These are phyloP conservation scores for Pagrus major DNA, from an alignment of 2,113 vertebrate genomes.

Conservation along the genomic window DNA sequence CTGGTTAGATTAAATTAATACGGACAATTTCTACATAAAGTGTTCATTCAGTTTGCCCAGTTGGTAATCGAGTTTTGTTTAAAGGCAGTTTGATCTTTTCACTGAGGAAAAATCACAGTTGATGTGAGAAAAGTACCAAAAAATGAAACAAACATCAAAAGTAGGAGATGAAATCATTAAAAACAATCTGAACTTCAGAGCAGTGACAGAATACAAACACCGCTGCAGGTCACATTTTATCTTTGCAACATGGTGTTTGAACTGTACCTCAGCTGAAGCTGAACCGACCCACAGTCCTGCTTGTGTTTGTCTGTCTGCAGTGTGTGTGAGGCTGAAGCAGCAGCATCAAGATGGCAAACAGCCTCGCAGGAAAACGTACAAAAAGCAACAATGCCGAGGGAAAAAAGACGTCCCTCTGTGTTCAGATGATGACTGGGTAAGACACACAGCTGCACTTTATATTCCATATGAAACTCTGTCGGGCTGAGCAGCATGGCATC, in stretches of 20 bases:
- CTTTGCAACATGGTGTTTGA: constrained; percentile 7
- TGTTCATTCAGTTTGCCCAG: too few species aligned
- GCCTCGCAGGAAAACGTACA: fast-evolving
- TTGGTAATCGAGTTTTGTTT: too few species aligned
- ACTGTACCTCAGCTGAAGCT: neutral
- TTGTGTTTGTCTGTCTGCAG: constrained; percentile 53
- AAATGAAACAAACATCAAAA: too few species aligned
- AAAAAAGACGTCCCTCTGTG: constrained; percentile 59
- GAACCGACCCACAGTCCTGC: neutral
- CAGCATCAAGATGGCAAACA: constrained; percentile 18
- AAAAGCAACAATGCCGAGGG: constrained; percentile 29
- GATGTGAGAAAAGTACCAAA: too few species aligned
- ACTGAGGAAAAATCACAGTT: too few species aligned
- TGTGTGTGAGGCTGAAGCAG: constrained; percentile 56
- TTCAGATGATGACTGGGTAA: constrained; percentile 79
- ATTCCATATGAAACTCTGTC: too few species aligned
- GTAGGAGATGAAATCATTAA: too few species aligned
- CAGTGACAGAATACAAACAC: neutral
- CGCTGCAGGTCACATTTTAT: neutral
- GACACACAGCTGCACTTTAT: too few species aligned
- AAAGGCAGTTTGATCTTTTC: too few species aligned
- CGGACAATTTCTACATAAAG: too few species aligned
- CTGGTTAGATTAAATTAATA: too few species aligned
- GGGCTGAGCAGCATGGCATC: too few species aligned
- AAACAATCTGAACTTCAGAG: neutral